phyloP scores from a whole-genome alignment of 1,140 invertebrate species.

The Venturia canescens region DNA sequence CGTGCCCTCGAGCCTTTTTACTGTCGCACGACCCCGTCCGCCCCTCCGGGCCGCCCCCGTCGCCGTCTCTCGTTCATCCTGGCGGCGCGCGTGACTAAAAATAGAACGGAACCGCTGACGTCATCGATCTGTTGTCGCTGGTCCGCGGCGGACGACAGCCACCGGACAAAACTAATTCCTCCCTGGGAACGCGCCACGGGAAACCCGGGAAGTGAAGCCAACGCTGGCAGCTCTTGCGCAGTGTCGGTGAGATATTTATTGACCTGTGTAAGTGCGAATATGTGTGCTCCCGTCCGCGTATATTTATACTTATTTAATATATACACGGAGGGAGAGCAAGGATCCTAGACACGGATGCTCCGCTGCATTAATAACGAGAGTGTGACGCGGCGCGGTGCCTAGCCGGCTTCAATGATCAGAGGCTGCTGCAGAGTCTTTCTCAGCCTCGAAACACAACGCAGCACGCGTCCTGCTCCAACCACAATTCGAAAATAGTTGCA shows the following conservation, averaged over 20 bases:
- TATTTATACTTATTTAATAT: not conserved
- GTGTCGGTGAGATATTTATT: constrained; percentile 43
- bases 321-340: not conserved
- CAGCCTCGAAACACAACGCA: not conserved
- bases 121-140: constrained; percentile 61
- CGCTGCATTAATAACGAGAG: constrained; percentile 47
- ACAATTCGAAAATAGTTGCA: no score
- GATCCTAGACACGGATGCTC: constrained; percentile 19
- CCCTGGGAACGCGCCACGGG: constrained; percentile 27
- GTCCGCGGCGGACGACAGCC: constrained; percentile 5
- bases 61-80: constrained; percentile 14
- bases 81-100: constrained; percentile 56
- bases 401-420: not conserved
- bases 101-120: constrained; percentile 61
- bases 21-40: constrained; percentile 25
- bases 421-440: not conserved
- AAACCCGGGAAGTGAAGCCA: constrained; percentile 29
- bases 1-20: constrained; percentile 31
- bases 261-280: constrained; percentile 9
- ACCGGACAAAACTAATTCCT: constrained; percentile 45
- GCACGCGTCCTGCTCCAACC: not conserved
- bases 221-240: constrained; percentile 29
- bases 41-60: constrained; percentile 12
- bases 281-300: not conserved
- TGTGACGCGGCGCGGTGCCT: constrained; percentile 11